Evolutionary conservation across 2,113 vertebrate genomes (phyloP), one percentile per base, ranked within the genome.

Genomic region (Corythaixoides concolor): DNA sequence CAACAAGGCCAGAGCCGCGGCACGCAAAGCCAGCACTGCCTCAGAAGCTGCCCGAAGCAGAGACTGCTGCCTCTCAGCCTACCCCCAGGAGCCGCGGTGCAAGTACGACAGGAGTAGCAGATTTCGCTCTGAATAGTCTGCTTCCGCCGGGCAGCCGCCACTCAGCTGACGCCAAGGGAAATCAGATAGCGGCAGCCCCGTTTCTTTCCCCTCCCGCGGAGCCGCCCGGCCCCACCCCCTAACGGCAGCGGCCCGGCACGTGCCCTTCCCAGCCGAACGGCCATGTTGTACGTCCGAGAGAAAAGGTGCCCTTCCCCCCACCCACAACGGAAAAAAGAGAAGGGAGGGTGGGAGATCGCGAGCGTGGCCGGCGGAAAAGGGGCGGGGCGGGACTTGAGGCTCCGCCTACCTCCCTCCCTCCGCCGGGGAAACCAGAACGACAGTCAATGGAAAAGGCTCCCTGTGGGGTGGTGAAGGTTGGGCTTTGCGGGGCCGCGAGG

Each of bases 111-210:
- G 4, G 5, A 15, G 6, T 2, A 14, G 7, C 30, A 21, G 3
- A 14, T 3, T 2, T 4, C 26, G 3, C 17, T 13, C 35, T 1
- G 9, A 23, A n/a, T n/a, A n/a, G n/a, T n/a, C n/a, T n/a, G n/a
- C n/a, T n/a, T n/a, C n/a, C n/a, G n/a, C n/a, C n/a, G n/a, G n/a
- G n/a, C n/a, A n/a, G n/a, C n/a, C n/a, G n/a, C n/a, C n/a, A n/a
- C n/a, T n/a, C n/a, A n/a, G n/a, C n/a, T n/a, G n/a, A n/a, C n/a
- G n/a, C n/a, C n/a, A n/a, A n/a, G n/a, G n/a, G n/a, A n/a, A n/a
- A n/a, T n/a, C n/a, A n/a, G n/a, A n/a, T n/a, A n/a, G n/a, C n/a
- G n/a, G n/a, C n/a, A n/a, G n/a, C n/a, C n/a, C n/a, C n/a, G n/a
- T n/a, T n/a, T n/a, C n/a, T n/a, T n/a, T n/a, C n/a, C n/a, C n/a